Evolutionary conservation across 1,140 invertebrate genomes (phyloP).

Genomic region (Camponotus pennsylvanicus): DNA sequence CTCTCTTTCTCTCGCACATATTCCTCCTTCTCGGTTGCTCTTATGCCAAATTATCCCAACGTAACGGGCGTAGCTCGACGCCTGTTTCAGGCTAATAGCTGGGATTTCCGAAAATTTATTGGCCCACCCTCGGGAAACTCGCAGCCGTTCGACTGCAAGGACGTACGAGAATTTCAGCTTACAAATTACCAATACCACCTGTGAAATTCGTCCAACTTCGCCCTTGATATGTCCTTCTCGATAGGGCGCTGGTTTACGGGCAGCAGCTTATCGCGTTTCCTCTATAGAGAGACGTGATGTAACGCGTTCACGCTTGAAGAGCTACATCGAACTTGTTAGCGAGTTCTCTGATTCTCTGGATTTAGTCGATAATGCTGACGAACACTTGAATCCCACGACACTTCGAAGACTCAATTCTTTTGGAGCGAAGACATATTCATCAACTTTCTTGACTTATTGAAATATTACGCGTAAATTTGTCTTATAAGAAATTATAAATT

Average conservation of each 20-base stretch:
- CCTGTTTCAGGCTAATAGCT: constrained; percentile 70
- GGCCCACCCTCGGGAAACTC: constrained; percentile 56
- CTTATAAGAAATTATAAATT: not conserved
- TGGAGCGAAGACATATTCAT: not conserved
- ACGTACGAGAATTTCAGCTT: constrained; percentile 43
- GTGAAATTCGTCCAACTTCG: constrained; percentile 54
- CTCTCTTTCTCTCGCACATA: constrained; percentile 21
- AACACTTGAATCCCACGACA: not conserved
- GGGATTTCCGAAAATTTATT: constrained; percentile 76
- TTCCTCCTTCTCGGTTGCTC: constrained; percentile 32
- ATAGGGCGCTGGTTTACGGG: constrained; percentile 36
- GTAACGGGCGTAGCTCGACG: constrained; percentile 35
- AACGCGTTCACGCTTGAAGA: constrained; percentile 43
- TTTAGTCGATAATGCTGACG: constrained; percentile 23
- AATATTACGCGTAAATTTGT: not conserved
- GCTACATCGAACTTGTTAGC: constrained; percentile 41
- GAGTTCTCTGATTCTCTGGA: constrained; percentile 15
- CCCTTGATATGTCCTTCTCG: constrained; percentile 39
- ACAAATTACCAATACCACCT: constrained; percentile 65
- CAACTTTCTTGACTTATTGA: not conserved
- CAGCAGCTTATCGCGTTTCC: constrained; percentile 48
- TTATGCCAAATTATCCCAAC: constrained; percentile 68
- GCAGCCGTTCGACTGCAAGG: constrained; percentile 21
- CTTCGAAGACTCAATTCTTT: not conserved
- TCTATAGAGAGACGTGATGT: constrained; percentile 30